phyloP scores from a whole-genome alignment of 1,140 invertebrate species.

The Bombus sylvicola region DNA sequence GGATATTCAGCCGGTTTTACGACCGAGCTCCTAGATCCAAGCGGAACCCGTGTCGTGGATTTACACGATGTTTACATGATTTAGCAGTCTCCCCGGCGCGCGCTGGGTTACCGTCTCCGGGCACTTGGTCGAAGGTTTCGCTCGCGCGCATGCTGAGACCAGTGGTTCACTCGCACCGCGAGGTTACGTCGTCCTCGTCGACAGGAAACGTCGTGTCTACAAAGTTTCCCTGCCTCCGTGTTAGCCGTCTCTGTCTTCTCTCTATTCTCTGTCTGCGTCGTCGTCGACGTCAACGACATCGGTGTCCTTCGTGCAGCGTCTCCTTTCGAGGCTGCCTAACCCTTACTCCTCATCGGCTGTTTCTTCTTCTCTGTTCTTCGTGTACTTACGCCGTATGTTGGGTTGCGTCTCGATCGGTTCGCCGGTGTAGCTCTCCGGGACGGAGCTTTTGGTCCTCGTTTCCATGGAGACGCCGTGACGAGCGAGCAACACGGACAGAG shows the following conservation, averaged over 20 bases:
- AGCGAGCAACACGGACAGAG: constrained; percentile 41
- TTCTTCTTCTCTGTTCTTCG: constrained; percentile 25
- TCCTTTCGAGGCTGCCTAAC: not conserved
- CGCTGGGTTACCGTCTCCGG: constrained; percentile 14
- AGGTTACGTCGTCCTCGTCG: constrained; percentile 48
- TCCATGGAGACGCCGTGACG: constrained; percentile 64
- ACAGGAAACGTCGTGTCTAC: constrained; percentile 76
- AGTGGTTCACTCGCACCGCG: not conserved
- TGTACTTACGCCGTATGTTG: not conserved
- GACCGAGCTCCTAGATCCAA: not conserved
- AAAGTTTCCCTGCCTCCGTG: constrained; percentile 69
- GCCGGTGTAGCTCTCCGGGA: not conserved
- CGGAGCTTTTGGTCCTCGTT: constrained; percentile 58
- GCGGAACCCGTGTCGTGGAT: constrained; percentile 48
- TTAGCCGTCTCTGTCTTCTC: not conserved
- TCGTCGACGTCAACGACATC: not conserved
- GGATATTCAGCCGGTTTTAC: not conserved
- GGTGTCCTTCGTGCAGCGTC: not conserved
- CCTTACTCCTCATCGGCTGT: not conserved
- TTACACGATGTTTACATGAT: constrained; percentile 76
- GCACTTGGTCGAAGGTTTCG: constrained; percentile 49
- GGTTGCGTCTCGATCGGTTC: not conserved
- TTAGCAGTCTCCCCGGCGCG: constrained; percentile 61
- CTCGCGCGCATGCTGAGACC: constrained; percentile 1
- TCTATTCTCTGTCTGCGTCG: not conserved